A percentile compares a stretch with the other conserved stretches of the same genome.
Evolutionary conservation across 2,888 invertebrate genomes (phyloP).

Genomic region (Drosophila paramelanica): DNA sequence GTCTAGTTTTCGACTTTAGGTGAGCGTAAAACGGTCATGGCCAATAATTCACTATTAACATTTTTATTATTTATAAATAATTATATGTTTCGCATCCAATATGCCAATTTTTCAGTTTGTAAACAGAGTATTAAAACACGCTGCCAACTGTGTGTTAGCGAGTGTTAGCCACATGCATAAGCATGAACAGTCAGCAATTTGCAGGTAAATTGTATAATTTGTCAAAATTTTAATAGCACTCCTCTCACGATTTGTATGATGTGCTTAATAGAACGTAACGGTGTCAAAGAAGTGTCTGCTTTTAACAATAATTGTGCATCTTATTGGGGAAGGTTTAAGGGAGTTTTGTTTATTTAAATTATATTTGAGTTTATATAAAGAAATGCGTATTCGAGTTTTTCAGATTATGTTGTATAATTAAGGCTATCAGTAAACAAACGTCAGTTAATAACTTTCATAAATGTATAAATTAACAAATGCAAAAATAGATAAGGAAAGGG

Average conservation of each 20-base stretch:
- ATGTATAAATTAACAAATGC: background rate
- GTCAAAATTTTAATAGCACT: conserved; percentile 28
- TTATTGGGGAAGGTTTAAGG: background rate
- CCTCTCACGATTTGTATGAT: conserved; percentile 16
- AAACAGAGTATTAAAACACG: background rate
- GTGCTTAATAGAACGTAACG: conserved; percentile 3
- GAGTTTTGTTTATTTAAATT: too few relatives aligned
- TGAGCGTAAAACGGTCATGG: too few relatives aligned
- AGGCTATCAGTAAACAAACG: background rate
- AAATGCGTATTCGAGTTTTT: too few relatives aligned
- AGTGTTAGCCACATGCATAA: conserved; percentile 8
- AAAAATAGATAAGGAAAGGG: background rate
- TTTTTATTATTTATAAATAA: too few relatives aligned
- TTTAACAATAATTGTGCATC: background rate
- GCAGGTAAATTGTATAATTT: conserved; percentile 33
- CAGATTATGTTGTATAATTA: background rate
- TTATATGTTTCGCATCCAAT: too few relatives aligned
- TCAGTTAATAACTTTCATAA: background rate
- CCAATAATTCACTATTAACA: too few relatives aligned
- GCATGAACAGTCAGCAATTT: conserved; percentile 20
- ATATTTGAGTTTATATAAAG: too few relatives aligned
- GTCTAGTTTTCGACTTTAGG: background rate
- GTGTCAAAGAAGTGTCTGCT: background rate
- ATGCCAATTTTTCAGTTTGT: background rate
- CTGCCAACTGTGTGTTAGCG: conserved; percentile 11